A percentile compares a stretch with the other conserved stretches of the same genome.
Conservation (phyloP, 2,888 invertebrate species). For the Phlogophora meticulosa region DNA sequence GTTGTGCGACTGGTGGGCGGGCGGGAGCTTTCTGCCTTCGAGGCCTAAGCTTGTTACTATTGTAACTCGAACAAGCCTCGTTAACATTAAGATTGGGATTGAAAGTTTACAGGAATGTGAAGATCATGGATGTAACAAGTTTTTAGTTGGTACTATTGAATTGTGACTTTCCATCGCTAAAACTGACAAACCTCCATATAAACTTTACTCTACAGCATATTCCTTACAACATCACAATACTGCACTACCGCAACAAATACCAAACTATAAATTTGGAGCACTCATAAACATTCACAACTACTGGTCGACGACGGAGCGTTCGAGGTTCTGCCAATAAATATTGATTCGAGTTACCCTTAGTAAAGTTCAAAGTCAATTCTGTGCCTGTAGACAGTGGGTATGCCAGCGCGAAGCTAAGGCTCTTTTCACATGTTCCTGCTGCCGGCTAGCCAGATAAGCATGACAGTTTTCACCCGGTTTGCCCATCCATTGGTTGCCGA, state of each 20-base stretch:
- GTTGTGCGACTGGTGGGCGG: constrained; percentile 65
- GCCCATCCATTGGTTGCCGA: too few species aligned
- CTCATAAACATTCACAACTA: neutral
- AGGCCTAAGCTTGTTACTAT: constrained; percentile 56
- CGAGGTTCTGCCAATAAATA: constrained; percentile 14
- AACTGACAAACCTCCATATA: too few species aligned
- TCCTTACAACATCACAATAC: too few species aligned
- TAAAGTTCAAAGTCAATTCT: constrained; percentile 52
- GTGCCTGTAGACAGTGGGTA: constrained; percentile 10
- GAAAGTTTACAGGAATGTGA: neutral
- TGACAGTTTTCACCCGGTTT: too few species aligned
- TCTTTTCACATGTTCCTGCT: neutral
- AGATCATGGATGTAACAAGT: too few species aligned
- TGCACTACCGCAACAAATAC: too few species aligned
- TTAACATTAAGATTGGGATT: neutral
- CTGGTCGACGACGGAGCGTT: neutral
- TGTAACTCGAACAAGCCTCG: constrained; percentile 58
- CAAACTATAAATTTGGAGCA: neutral
- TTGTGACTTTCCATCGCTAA: too few species aligned
- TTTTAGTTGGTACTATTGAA: too few species aligned
- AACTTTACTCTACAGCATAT: too few species aligned
- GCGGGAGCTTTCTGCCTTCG: constrained; percentile 62
- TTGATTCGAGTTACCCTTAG: constrained; percentile 49
- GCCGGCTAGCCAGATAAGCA: too few species aligned
- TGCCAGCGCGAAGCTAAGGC: constrained; percentile 20